phyloP scores from a whole-genome alignment of 2,797 vertebrate genomes.

The Ammospiza maritima region DNA sequence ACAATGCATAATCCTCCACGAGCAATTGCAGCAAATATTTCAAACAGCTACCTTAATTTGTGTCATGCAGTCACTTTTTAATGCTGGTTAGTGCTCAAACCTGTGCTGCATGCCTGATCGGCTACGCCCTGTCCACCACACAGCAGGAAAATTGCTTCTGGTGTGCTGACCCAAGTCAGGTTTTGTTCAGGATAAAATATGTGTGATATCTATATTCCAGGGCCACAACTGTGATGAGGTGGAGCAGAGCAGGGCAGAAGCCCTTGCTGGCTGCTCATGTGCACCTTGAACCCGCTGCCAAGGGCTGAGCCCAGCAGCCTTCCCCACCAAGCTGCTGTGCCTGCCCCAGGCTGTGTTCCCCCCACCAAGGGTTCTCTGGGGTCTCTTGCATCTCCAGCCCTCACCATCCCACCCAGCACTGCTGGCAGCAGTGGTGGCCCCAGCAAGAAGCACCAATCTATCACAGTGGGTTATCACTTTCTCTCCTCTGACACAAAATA shows the following conservation, averaged over 20 bases:
- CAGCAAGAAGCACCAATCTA: background rate
- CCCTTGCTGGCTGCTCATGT: rapidly evolving
- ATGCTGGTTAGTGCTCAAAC: background rate
- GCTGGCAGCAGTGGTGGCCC: background rate
- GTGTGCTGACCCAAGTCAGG: background rate
- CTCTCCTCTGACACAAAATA: background rate
- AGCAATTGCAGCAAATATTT: background rate
- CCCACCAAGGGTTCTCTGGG: background rate
- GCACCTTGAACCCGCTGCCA: rapidly evolving
- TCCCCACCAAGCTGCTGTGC: background rate
- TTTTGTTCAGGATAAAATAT: background rate
- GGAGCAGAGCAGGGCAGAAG: background rate
- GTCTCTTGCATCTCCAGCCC: background rate
- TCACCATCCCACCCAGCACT: background rate
- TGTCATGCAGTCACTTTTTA: background rate
- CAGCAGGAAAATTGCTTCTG: rapidly evolving
- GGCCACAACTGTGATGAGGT: background rate
- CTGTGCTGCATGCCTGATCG: background rate
- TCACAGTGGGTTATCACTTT: background rate
- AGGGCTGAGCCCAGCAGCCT: background rate
- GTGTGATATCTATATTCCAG: background rate
- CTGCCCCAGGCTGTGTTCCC: rapidly evolving
- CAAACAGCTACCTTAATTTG: background rate
- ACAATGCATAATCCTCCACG: background rate
- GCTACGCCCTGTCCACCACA: background rate